These are phyloP conservation scores for Microplitis demolitor DNA, from an alignment of 1,140 invertebrate species.

Conservation along the genomic window DNA sequence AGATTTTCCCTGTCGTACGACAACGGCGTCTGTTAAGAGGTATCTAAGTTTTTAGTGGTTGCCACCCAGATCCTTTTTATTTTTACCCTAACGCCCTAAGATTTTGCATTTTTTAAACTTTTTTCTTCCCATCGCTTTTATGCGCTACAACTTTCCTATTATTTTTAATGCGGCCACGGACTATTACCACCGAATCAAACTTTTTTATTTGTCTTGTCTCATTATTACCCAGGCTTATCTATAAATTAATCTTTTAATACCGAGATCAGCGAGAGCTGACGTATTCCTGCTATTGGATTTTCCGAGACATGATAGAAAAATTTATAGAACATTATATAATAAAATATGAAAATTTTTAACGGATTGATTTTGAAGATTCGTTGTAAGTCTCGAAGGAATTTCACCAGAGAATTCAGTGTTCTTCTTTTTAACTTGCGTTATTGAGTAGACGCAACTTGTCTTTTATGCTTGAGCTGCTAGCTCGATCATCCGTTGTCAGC, in stretches of 20 bases:
- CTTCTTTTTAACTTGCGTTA: too few species aligned
- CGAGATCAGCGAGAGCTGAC: too few species aligned
- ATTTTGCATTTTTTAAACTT: not conserved
- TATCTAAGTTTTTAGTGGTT: conserved; percentile 43
- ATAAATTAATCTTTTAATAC: too few species aligned
- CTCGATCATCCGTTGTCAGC: not conserved
- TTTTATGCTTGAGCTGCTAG: not conserved
- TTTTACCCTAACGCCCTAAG: conserved; percentile 4
- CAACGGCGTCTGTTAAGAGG: conserved; percentile 41
- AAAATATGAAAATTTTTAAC: too few species aligned
- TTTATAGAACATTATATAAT: too few species aligned
- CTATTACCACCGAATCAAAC: not conserved
- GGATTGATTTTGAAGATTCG: too few species aligned
- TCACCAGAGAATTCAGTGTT: too few species aligned
- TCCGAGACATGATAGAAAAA: too few species aligned
- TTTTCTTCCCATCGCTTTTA: not conserved
- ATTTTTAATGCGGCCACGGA: not conserved
- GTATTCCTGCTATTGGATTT: too few species aligned
- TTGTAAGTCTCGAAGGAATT: too few species aligned
- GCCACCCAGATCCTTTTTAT: conserved; percentile 16
- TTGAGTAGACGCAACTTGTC: not conserved
- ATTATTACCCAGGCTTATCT: too few species aligned
- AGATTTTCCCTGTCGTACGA: conserved; percentile 5
- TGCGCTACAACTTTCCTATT: not conserved
- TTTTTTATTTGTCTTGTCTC: too few species aligned